Base-by-base conservation (phyloP, 1,140 invertebrate genomes). In the Bombus terrestris region DNA sequence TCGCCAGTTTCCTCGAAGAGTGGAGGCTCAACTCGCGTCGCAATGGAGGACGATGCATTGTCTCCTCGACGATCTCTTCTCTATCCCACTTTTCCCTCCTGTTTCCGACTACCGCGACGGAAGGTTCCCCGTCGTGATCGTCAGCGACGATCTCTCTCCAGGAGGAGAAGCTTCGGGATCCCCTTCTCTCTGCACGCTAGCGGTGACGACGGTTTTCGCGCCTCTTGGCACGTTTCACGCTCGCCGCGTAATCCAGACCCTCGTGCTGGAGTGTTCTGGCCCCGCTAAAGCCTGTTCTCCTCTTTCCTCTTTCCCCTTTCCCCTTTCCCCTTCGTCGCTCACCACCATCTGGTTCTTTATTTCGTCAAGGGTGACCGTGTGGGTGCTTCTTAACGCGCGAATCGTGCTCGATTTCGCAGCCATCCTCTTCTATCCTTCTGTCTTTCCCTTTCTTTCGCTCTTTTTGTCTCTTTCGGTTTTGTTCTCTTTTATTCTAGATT, bases 171-270 rank as follows among this genome's bases (percentile, higher is more conserved):
- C 85, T 77, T 62, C 72, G 80, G 32, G 32, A 47, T 73, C 71
- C 66, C 76, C 83, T 79, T 57, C 57, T 43, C 47, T 8, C 47
- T 22, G 53, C 32, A 6, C 25, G 28, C 25, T n/a, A 15, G 1
- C 66, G 59, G 35, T n/a, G 77, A 43, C 78, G 78, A 68, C 71
- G 59, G 78, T 59, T 85, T 85, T 85, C 57, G 79, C 86, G 78
- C 77, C 82, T 88, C 88, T 89, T 78, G 88, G 86, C 86, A 89
- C 86, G 82, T 88, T 89, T 85, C 83, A 64, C 79, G 39, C 64
- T 80, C 71, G 35, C 43, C 78, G 47, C 83, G 81, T 86, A 89
- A 87, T 88, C 78, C 88, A 76, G 66, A 87, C 84, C 82, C 84
- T 74, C 75, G 72, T 69, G 47, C 62, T 75, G 10, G 74, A 83